phyloP scores from a whole-genome alignment of 2,797 vertebrate species.

The Odontamblyopus lacepedii region DNA sequence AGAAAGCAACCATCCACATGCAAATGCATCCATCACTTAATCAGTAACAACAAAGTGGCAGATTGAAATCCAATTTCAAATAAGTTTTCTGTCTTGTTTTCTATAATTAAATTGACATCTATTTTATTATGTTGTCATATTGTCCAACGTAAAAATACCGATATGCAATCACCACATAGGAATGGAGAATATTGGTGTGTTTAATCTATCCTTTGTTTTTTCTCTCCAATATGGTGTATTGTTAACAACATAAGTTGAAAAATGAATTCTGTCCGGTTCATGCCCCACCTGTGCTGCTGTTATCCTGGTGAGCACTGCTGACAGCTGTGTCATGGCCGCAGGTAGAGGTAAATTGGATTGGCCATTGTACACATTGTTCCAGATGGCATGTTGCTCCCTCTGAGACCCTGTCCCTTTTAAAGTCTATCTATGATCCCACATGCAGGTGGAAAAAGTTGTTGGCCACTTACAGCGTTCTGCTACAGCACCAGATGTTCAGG shows the following conservation, averaged over 20 bases:
- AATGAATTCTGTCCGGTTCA: constrained; percentile 11
- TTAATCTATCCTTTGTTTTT: too few species aligned
- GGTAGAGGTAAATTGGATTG: constrained; percentile 74
- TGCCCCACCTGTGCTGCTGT: constrained; percentile 30
- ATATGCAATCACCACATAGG: too few species aligned
- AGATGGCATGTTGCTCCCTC: constrained; percentile 68
- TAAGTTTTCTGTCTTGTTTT: not conserved
- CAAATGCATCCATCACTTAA: constrained; percentile 59
- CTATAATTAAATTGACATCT: not conserved
- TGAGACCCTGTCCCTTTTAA: constrained; percentile 52
- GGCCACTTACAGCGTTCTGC: constrained; percentile 64
- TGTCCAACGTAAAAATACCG: too few species aligned
- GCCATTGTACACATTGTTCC: constrained; percentile 62
- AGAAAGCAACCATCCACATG: constrained; percentile 43
- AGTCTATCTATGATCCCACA: constrained; percentile 55
- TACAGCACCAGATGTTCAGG: constrained; percentile 58
- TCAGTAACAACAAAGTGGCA: constrained; percentile 20
- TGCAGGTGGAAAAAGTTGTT: constrained; percentile 57
- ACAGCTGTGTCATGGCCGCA: constrained; percentile 51
- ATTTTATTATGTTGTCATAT: not conserved
- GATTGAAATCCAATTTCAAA: not conserved
- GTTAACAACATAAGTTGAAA: too few species aligned
- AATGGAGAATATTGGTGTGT: too few species aligned
- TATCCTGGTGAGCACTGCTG: constrained; percentile 36
- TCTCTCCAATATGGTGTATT: too few species aligned